Conservation (phyloP, 1,140 invertebrate genomes). For the Papilio polytes region DNA sequence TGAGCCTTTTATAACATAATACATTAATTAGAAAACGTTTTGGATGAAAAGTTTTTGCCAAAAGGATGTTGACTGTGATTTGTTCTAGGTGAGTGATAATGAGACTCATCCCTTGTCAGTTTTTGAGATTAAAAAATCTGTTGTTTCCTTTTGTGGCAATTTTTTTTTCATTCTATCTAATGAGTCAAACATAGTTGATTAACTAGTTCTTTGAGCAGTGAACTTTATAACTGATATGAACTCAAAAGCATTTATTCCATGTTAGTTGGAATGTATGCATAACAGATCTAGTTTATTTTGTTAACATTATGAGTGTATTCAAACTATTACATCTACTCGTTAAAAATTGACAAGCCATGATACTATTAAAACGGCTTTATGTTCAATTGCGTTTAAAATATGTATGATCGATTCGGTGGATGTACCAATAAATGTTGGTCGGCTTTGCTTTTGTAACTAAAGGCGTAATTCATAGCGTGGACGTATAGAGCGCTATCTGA, state of each 20-base stretch:
- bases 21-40: not conserved
- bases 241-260: no score
- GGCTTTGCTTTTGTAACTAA: conserved; percentile 70
- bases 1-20: conserved; percentile 31
- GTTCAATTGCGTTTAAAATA: conserved; percentile 35
- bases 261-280: no score
- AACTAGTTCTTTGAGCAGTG: no score
- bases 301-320: no score
- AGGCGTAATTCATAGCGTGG: conserved; percentile 79
- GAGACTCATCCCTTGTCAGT: not conserved
- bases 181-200: no score
- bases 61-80: not conserved
- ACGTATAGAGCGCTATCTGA: conserved; percentile 80
- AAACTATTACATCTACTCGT: not conserved
- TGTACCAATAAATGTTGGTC: conserved; percentile 44
- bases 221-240: no score
- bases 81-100: conserved; percentile 12
- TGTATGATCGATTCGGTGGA: conserved; percentile 44
- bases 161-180: no score
- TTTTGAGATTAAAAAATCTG: not conserved
- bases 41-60: not conserved
- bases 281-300: no score
- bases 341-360: not conserved
- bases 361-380: conserved; percentile 9
- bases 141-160: no score